Evolutionary conservation across 2,797 vertebrate genomes (phyloP), one percentile per base, ranked within the genome.

Genomic region (Peromyscus aztecus): DNA sequence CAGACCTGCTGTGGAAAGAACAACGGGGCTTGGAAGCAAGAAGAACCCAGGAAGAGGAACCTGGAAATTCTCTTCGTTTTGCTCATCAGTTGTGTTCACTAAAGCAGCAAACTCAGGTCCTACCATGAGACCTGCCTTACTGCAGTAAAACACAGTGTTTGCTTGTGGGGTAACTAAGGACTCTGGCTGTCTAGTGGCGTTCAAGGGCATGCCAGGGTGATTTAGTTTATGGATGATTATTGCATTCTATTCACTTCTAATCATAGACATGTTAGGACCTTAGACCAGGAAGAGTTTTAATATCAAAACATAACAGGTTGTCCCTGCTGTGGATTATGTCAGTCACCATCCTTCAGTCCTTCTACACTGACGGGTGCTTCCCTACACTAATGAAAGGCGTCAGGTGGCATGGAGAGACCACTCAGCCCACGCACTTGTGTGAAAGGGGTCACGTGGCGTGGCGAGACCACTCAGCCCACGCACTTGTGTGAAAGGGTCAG

Each of bases 231-330:
- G 76, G 40, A 80, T 93, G 55, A 73, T 89, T 71, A 65, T 83
- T 88, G 43, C 10, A 90, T 52, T n/a, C 46, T 57, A 4, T 87
- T 16, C 85, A 57, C 34, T 75, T n/a, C 67, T 19, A 69, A 52
- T 86, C 59, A 52, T 76, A 91, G 24, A 71, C 57, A 46, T 52
- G 16, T 63, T 80, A 81, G 34, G 55, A 34, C 82, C 93, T 97
- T 92, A 63, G 55, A 93, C n/a, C n/a, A 91, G 46, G 88, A 89
- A 90, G 16, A 59, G 80, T 34, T 90, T 65, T 34, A 89, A 83
- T 12, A 67, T 46, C 69, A 78, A 81, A 94, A 86, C 43, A 78
- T 63, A 43, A 37, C 2, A 24, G 12, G 59, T 82, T 91, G 43
- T 61, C 31, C 65, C 61, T 95, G 61, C 81, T 78, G 0, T 34